A percentile compares a stretch with the other conserved stretches of the same genome.
Evolutionary conservation across 2,888 invertebrate species (phyloP).

Genomic region (Perithous albicinctus): DNA sequence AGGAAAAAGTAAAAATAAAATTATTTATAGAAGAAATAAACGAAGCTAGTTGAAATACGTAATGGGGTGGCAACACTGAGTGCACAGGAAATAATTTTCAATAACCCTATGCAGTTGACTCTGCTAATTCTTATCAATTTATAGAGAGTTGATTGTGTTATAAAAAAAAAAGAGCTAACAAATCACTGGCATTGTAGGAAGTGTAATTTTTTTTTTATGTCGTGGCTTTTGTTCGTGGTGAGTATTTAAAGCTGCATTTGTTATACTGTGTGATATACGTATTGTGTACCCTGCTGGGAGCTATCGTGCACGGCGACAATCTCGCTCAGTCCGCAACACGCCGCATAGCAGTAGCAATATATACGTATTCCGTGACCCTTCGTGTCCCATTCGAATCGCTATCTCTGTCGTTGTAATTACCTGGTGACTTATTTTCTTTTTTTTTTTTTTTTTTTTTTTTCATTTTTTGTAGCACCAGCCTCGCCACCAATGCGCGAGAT

Average conservation of each 20-base stretch:
- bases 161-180: constrained; percentile 16
- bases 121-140: constrained; percentile 11
- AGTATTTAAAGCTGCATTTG: constrained; percentile 31
- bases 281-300: constrained; percentile 43
- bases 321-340: constrained; percentile 52
- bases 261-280: constrained; percentile 27
- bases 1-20: too few relatives aligned
- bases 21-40: too few relatives aligned
- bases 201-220: constrained; percentile 22
- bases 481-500: constrained; percentile 38
- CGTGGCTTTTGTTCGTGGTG: constrained; percentile 33
- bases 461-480: constrained; percentile 38
- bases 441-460: constrained; percentile 52
- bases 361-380: constrained; percentile 69
- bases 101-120: not conserved
- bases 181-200: not conserved
- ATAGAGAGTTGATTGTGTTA: not conserved
- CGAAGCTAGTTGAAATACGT: too few relatives aligned
- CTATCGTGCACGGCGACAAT: constrained; percentile 65
- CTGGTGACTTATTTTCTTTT: constrained; percentile 72
- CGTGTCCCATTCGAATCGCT: constrained; percentile 77
- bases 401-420: constrained; percentile 78
- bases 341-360: constrained; percentile 33
- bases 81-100: not conserved
- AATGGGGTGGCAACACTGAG: too few relatives aligned